Conservation (phyloP, 2,888 invertebrate genomes). For the Spisula subtruncata region DNA sequence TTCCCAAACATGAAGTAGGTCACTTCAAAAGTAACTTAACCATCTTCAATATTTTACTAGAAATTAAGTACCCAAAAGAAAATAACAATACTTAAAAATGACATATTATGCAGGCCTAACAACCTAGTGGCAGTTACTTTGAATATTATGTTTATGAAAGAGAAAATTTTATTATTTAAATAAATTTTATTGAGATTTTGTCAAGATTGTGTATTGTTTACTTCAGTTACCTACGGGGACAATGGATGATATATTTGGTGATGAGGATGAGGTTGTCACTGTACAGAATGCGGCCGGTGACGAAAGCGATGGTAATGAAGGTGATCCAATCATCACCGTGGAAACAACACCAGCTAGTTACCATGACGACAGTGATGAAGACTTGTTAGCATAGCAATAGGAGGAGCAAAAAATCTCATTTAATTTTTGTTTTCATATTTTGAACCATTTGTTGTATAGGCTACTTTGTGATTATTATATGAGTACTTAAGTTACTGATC, state of each 20-base stretch:
- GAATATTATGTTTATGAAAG: neutral
- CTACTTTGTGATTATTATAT: neutral
- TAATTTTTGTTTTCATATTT: neutral
- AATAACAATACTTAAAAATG: too few relatives aligned
- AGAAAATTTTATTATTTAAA: neutral
- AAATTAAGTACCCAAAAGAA: too few relatives aligned
- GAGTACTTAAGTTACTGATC: neutral
- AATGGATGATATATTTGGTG: conserved; percentile 62
- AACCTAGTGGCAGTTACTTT: too few relatives aligned
- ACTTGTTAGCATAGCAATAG: conserved; percentile 59
- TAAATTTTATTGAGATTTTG: neutral
- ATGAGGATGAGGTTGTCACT: conserved; percentile 66
- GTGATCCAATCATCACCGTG: conserved; percentile 51
- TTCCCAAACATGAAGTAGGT: neutral
- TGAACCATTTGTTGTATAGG: neutral
- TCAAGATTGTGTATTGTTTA: neutral
- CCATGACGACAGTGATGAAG: conserved; percentile 74
- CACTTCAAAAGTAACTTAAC: neutral
- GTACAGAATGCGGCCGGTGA: conserved; percentile 59
- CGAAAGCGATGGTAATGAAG: conserved; percentile 40
- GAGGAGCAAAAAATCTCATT: conserved; percentile 47
- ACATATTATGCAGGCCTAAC: too few relatives aligned
- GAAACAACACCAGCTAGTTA: conserved; percentile 53
- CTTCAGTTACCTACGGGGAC: conserved; percentile 64
- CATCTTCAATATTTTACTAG: too few relatives aligned